phyloP scores from a whole-genome alignment of 2,113 vertebrate genomes.

The Melanotaenia duboulayi region DNA sequence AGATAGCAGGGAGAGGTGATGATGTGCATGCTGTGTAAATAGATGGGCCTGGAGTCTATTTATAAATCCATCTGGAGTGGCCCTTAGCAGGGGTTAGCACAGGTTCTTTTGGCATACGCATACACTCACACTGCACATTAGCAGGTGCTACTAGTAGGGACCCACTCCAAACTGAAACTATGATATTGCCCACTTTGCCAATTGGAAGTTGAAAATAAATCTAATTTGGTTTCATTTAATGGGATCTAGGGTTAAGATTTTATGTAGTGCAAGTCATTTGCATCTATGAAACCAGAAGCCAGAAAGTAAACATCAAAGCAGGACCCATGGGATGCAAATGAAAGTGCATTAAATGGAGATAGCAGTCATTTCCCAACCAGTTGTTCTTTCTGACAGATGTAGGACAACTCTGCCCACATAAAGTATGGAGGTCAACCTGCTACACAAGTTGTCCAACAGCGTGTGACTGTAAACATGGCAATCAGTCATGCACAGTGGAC shows the following conservation, averaged over 20 bases:
- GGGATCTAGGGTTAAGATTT: background rate
- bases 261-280: slow-evolving; percentile 1
- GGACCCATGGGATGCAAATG: background rate
- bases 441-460: slow-evolving; percentile 9
- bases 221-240: background rate
- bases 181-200: slow-evolving; percentile 14
- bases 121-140: slow-evolving; percentile 55
- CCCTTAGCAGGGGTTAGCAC: slow-evolving; percentile 73
- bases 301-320: background rate
- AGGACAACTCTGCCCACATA: slow-evolving; percentile 3
- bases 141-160: slow-evolving; percentile 68
- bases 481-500: slow-evolving; percentile 1
- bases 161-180: slow-evolving; percentile 54
- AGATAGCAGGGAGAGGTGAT: slow-evolving; percentile 74
- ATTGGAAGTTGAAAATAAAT: slow-evolving; percentile 13
- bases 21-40: slow-evolving; percentile 78
- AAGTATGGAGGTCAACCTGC: slow-evolving; percentile 10
- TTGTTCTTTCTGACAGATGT: slow-evolving; percentile 57
- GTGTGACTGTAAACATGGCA: slow-evolving; percentile 6
- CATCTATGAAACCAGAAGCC: background rate
- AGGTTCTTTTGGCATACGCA: slow-evolving; percentile 49
- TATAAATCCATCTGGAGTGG: slow-evolving; percentile 79
- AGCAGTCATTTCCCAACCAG: slow-evolving; percentile 33
- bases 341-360: background rate
- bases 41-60: slow-evolving; percentile 79